Percentiles rank a stretch among this genome's conserved stretches.
Conservation (phyloP, 2,113 vertebrate genomes). For the Chlamydotis undulata region DNA sequence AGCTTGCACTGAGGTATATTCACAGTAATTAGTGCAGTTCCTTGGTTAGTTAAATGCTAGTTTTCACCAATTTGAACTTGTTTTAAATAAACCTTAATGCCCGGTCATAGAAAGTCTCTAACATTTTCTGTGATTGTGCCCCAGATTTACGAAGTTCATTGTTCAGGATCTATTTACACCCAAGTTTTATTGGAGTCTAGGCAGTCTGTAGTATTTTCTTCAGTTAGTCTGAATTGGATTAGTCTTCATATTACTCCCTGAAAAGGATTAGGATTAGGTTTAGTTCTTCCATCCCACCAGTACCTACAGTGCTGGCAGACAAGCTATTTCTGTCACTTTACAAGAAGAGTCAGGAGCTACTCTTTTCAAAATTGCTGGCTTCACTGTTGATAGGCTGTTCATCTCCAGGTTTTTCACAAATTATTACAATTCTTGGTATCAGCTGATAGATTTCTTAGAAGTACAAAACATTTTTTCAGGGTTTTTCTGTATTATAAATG, state of each 20-base stretch:
- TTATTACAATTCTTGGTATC: background rate
- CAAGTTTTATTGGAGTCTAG: background rate
- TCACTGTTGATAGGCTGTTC: background rate
- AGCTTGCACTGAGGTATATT: background rate
- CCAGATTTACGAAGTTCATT: background rate
- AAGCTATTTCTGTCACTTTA: background rate
- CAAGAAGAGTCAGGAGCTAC: background rate
- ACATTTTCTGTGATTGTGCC: background rate
- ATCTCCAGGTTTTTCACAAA: background rate
- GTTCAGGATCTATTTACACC: background rate
- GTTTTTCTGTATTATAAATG: background rate
- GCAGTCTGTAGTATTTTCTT: background rate
- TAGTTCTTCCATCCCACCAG: background rate
- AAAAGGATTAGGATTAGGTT: background rate
- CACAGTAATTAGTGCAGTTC: background rate
- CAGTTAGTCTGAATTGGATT: background rate
- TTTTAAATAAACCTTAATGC: background rate
- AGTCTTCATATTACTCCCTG: background rate
- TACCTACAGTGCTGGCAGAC: background rate
- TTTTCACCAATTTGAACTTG: background rate
- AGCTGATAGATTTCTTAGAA: background rate
- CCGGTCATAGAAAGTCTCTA: background rate
- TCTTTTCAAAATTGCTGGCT: background rate
- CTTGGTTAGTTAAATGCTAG: background rate
- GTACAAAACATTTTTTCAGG: background rate